Base-by-base conservation (phyloP, 2,888 invertebrate genomes). In the Nudaria mundana region DNA sequence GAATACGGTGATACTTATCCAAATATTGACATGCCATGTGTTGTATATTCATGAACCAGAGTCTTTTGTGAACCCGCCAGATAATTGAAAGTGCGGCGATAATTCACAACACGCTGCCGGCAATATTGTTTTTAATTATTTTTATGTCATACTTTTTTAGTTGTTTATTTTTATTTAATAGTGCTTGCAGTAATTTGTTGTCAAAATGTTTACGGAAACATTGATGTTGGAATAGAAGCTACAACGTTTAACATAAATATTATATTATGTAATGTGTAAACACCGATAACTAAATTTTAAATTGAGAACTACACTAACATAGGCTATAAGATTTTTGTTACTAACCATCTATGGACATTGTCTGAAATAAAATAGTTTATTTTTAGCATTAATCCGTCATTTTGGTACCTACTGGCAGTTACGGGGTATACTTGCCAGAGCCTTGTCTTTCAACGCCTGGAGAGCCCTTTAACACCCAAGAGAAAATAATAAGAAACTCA, bases 21-120 rank as follows among this genome's bases (percentile, higher is more conserved):
- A 20, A 56, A 64, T 58, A 60, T 56, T 53, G 45, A 52, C 58
- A 59, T n/a, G n/a, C n/a, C 49, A 51, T 32, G 15, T 13, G 32
- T 32, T 41, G 35, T 44, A 30, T 50, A 31, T n/a, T n/a, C n/a
- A n/a, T 39, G 28, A 40, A 35, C 39, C 43, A 38, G 56, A 47
- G 47, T 36, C 40, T 38, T 3, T 37, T 36, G 32, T 45, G 47
- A 41, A 44, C 36, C 40, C 12, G 31, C 32, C 40, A 7, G 46
- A 43, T 45, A 49, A 55, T 51, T 56, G 32, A 40, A 58, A 46
- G 25, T 53, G 31, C 32, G 40, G 33, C 43, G 28, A 44, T 44
- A 18, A 47, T 24, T 56, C 30, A 52, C 33, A 6, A 30, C 28
- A 31, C 35, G 28, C 12, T 3, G 31, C 8, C 20, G 3, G 24